Percentiles rank a stretch among this genome's conserved stretches.
These are phyloP conservation scores for Taenioides sp. DNA, from an alignment of 2,797 vertebrate genomes.

Conservation along the genomic window DNA sequence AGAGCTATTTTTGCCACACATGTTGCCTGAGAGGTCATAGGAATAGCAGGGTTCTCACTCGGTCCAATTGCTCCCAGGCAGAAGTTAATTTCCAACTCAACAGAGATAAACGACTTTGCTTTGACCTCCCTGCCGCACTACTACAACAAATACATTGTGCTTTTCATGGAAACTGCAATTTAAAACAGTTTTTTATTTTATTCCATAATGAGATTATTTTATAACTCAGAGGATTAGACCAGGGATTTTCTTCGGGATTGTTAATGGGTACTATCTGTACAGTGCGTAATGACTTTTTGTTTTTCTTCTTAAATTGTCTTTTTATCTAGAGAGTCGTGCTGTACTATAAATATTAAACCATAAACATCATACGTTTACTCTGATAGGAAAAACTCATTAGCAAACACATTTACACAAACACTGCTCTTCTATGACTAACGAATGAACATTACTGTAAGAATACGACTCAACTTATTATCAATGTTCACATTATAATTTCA, in stretches of 20 bases:
- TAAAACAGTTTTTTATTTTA: conserved; percentile 23
- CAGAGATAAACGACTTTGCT: conserved; percentile 69
- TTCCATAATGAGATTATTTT: conserved; percentile 26
- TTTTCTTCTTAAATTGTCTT: not conserved
- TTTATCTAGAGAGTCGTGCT: not conserved
- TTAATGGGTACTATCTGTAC: not conserved
- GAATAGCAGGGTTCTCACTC: conserved; percentile 48
- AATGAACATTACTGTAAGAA: not conserved
- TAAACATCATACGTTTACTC: not conserved
- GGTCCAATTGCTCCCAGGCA: conserved; percentile 64
- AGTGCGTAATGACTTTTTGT: not conserved
- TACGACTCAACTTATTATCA: not conserved
- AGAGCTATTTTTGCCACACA: conserved; percentile 63
- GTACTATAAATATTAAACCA: not conserved
- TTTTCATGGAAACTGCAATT: conserved; percentile 42
- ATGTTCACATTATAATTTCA: not conserved
- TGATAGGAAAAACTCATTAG: not conserved
- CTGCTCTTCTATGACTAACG: not conserved
- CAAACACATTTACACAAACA: not conserved
- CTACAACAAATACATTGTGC: conserved; percentile 53
- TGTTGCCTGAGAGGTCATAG: conserved; percentile 58
- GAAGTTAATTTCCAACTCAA: conserved; percentile 70
- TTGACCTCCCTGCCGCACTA: conserved; percentile 53
- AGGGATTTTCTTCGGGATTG: conserved; percentile 5
- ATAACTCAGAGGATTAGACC: conserved; percentile 23